Evolutionary conservation across 2,888 invertebrate genomes (phyloP), one percentile per base, ranked within the genome.

Genomic region (Drosophila infuscata): DNA sequence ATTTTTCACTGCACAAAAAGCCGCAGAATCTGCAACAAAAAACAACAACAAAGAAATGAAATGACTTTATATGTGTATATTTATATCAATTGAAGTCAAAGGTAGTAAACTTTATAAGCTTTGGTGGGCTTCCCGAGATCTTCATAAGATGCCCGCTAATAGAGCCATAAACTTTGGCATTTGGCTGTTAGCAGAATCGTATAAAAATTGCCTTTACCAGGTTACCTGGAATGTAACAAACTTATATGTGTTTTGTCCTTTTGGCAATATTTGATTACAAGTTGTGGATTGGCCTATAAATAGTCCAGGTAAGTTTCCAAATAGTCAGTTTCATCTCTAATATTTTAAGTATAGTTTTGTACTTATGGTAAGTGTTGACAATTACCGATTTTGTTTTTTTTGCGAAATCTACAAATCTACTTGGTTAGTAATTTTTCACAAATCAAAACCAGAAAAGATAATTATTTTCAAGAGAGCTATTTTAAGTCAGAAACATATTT

Each of bases 141-240:
- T 56, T 54, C 33, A 57, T 59, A 64, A 73, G 73, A 51, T 59
- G 63, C 52, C 56, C 38, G 75, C 85, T 85, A 88, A 86, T 86
- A 86, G 83, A 86, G 85, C 71, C 73, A 82, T 86, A 77, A 88
- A 82, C 51, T 33, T 52, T 46, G 43, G 15, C 52, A 59, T 67
- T 61, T 53, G 17, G 15, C 20, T 38, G 51, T 25, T 20, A 17
- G 15, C 32, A n/a, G 58, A 56, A 36, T 48, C 48, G 17, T 61
- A 61, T 54, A n/a, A 15, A 12, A 15, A 68, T 53, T 33, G 38
- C n/a, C 5, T 46, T 15, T 25, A 25, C 17, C 41, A 46, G 69
- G 46, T 70, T 54, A 51, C 29, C 25, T 15, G 33, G n/a, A 62
- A 35, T 29, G 12, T 43, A 41, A 15, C 15, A 3, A 46, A 15